Evolutionary conservation across 2,113 vertebrate genomes (phyloP).

Genomic region (Puma concolor): DNA sequence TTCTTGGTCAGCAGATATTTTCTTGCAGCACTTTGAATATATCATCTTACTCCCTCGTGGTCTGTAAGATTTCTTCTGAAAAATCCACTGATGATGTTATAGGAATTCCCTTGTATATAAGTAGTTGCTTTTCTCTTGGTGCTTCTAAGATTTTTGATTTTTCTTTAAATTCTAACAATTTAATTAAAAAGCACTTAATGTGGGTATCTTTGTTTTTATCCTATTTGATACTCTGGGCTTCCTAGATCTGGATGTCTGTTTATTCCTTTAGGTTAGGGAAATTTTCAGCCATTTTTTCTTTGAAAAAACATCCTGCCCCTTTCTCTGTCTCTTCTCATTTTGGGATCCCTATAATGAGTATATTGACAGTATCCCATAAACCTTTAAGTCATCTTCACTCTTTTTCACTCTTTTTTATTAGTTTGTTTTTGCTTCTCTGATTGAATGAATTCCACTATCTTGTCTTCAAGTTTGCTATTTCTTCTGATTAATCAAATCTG

Average conservation of each 20-base stretch:
- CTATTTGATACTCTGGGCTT: neutral
- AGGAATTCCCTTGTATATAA: neutral
- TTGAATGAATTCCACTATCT: neutral
- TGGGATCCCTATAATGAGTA: neutral
- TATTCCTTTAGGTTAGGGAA: neutral
- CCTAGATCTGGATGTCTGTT: neutral
- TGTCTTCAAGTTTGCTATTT: neutral
- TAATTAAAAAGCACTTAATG: neutral
- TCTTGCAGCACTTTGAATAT: neutral
- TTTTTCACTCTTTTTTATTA: neutral
- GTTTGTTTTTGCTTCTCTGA: neutral
- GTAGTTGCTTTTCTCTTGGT: neutral
- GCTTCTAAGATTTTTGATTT: neutral
- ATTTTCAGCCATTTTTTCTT: neutral
- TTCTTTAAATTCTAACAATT: neutral
- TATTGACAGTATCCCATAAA: neutral
- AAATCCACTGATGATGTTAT: neutral
- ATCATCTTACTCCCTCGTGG: neutral
- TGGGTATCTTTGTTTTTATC: neutral
- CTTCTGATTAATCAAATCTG: neutral
- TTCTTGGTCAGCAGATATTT: neutral
- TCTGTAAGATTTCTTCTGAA: neutral
- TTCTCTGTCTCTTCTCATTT: neutral
- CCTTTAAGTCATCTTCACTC: neutral
- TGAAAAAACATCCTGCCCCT: neutral